Evolutionary conservation across 2,113 vertebrate genomes (phyloP), one percentile per base, ranked within the genome.

Genomic region (Gambusia holbrooki): DNA sequence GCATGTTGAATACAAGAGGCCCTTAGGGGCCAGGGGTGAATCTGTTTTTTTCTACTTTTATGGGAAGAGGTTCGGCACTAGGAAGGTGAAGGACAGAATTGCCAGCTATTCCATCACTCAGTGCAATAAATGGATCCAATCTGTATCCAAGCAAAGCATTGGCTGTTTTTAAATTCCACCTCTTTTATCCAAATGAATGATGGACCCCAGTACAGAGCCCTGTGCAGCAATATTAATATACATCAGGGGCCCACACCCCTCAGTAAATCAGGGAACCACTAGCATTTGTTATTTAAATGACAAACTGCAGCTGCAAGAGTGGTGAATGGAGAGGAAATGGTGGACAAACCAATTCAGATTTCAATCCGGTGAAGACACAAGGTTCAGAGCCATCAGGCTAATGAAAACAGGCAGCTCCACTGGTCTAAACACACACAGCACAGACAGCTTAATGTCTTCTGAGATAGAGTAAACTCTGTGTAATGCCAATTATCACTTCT

Each of bases 101-200:
- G 71, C 83, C 35, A 77, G 90, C 91, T 88, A 62, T 87, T 94
- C 94, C 94, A 95, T 95, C 94, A 95, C 92, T 95, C 94, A 94
- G 71, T 80, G 91, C 93, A 95, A 95, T 95, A 94, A 95, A 95
- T 94, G 93, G 92, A 94, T 94, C 94, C 92, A 94, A 94, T 95
- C 93, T 94, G 94, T 94, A 93, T 94, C 93, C 94, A 93, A 92
- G 93, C 92, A 94, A 93, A 94, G 93, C 94, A 94, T 78, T 88
- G 91, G 91, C 94, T 93, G 90, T 93, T 95, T 95, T 94, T 90
- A 91, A 94, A 95, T 95, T 95, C 94, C 93, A 93, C 93, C 94
- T 95, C 93, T 93, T 95, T 95, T 94, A 95, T 94, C 93, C 93
- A 94, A 94, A 95, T 95, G 93, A 95, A 93, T 94, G 93, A 95